phyloP scores from a whole-genome alignment of 2,888 invertebrate species.

The Acanthacorydalis orientalis region DNA sequence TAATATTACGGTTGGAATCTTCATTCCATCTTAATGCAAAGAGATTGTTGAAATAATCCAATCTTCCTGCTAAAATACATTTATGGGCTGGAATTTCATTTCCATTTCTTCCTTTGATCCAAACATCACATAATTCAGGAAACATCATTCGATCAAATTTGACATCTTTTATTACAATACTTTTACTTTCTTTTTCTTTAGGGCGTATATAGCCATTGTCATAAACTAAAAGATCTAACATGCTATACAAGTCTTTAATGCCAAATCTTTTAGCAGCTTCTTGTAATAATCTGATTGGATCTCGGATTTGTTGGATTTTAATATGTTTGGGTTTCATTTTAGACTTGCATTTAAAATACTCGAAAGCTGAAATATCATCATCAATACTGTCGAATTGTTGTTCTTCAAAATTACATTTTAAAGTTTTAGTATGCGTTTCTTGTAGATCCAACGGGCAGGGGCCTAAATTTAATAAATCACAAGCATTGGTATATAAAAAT shows the following conservation, averaged over 20 bases:
- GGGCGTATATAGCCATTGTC: constrained; percentile 9
- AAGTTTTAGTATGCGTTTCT: constrained; percentile 21
- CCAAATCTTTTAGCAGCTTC: constrained; percentile 37
- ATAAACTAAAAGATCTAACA: constrained; percentile 26
- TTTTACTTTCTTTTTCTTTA: not conserved
- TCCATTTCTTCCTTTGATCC: constrained; percentile 21
- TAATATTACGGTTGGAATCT: constrained; percentile 31
- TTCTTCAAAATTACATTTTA: constrained; percentile 8
- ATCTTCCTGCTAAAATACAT: constrained; percentile 59
- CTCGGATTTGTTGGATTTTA: constrained; percentile 17
- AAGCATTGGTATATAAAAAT: constrained; percentile 52
- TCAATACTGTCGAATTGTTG: not conserved
- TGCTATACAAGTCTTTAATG: constrained; percentile 30
- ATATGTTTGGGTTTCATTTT: constrained; percentile 12
- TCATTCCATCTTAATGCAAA: constrained; percentile 64
- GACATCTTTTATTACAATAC: constrained; percentile 2
- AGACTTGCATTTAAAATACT: constrained; percentile 23
- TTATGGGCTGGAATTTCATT: constrained; percentile 48
- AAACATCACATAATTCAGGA: constrained; percentile 22
- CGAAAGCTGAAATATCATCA: constrained; percentile 31
- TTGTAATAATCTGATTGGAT: constrained; percentile 38
- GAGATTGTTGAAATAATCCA: constrained; percentile 80
- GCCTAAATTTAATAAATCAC: constrained; percentile 28
- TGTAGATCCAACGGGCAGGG: constrained; percentile 19
- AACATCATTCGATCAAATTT: constrained; percentile 12